Evolutionary conservation across 2,797 vertebrate species (phyloP).

Genomic region (Takifugu ocellatus): DNA sequence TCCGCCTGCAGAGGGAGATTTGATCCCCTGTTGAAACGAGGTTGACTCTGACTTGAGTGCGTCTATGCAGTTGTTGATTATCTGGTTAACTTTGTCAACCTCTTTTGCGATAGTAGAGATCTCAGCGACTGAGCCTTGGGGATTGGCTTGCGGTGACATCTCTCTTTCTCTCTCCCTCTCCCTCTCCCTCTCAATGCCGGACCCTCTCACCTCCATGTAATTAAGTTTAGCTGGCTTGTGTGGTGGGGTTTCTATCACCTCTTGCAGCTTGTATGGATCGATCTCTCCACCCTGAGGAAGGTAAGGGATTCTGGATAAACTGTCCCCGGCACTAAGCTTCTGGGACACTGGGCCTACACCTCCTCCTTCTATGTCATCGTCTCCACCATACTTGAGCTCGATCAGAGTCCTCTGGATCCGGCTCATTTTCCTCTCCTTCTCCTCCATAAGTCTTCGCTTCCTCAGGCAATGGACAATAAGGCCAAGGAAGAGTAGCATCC

Average conservation of each 20-base stretch:
- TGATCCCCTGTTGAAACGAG: conserved; percentile 84
- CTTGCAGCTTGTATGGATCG: conserved; percentile 89
- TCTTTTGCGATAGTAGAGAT: conserved; percentile 98
- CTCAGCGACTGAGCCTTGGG: conserved; percentile 89
- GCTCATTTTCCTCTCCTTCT: conserved; percentile 85
- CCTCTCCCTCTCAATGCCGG: conserved; percentile 76
- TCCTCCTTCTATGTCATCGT: conserved; percentile 62
- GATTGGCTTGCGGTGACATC: conserved; percentile 77
- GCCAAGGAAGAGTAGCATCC: conserved; percentile 92
- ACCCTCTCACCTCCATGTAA: conserved; percentile 95
- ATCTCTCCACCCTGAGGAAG: conserved; percentile 82
- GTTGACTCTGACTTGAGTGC: conserved; percentile 97
- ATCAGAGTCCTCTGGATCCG: conserved; percentile 93
- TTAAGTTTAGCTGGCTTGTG: conserved; percentile 86
- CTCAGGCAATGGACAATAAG: conserved; percentile 90
- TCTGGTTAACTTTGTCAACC: conserved; percentile 98
- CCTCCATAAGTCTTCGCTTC: conserved; percentile 82
- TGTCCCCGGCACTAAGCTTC: conserved; percentile 81
- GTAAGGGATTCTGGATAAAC: conserved; percentile 87
- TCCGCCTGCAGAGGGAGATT: conserved; percentile 68
- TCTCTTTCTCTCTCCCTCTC: conserved; percentile 73
- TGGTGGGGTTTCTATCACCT: conserved; percentile 84
- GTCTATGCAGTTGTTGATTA: conserved; percentile 98
- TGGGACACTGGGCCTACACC: conserved; percentile 78
- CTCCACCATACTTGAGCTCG: conserved; percentile 86